A percentile compares a stretch with the other conserved stretches of the same genome.
Conservation (phyloP, 2,888 invertebrate species). For the Cantharis nigra region DNA sequence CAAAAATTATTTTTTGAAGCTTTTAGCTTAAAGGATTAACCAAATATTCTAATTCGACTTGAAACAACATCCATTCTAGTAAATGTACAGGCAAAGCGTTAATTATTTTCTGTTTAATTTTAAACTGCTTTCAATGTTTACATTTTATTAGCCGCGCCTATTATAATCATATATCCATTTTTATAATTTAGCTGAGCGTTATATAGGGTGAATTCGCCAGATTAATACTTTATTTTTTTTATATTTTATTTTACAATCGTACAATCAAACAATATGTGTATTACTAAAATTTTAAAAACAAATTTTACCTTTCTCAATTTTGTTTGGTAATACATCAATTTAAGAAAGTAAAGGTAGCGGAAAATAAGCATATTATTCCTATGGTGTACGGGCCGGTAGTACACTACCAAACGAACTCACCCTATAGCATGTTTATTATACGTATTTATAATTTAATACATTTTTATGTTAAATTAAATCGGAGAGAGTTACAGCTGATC, state of each 20-base stretch:
- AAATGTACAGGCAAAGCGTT: background rate
- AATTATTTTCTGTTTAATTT: background rate
- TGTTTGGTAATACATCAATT: too few relatives aligned
- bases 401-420: too few relatives aligned
- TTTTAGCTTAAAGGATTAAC: background rate
- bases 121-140: background rate
- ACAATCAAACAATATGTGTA: too few relatives aligned
- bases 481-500: slow-evolving; percentile 52
- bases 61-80: background rate
- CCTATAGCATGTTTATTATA: slow-evolving; percentile 10
- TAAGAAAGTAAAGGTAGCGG: too few relatives aligned
- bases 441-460: background rate
- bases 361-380: too few relatives aligned
- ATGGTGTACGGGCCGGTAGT: too few relatives aligned
- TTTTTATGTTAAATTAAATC: background rate
- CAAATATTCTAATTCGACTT: background rate
- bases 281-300: too few relatives aligned
- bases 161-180: background rate
- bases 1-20: background rate
- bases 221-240: too few relatives aligned
- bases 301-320: too few relatives aligned
- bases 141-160: background rate
- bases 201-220: background rate
- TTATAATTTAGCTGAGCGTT: background rate
- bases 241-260: too few relatives aligned